Base-by-base conservation (phyloP, 1,140 invertebrate species). In the Hesperophylax magnus region DNA sequence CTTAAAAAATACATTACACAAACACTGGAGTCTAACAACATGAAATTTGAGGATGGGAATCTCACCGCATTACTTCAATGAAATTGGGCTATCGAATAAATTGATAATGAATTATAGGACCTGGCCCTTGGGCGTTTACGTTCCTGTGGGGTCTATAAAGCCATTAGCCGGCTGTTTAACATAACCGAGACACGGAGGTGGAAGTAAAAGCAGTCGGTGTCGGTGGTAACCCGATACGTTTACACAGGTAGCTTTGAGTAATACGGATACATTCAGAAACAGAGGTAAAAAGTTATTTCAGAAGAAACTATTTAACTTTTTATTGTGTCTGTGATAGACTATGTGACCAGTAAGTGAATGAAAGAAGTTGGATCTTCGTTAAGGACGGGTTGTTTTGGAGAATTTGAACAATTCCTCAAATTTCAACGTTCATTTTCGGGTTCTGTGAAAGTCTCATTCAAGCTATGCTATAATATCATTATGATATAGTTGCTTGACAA, bases 61-160 rank as follows among this genome's bases (percentile, higher is more conserved):
- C 27, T 27, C 22, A 34, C 9, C 63, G 27, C 14, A 27, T 31
- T 67, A 67, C 39, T 81, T 78, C 60, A 39, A 31, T 77, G 63
- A 79, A 81, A 84, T 83, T 79, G 78, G 80, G 80, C 82, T 84
- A 83, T 84, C 80, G 79, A 77, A 69, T 69, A 76, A 54, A 76
- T 81, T 81, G 72, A 79, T 81, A 78, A 84, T 84, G 79, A 84
- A 84, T 84, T 81, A 84, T 84, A 77, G 80, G 79, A 15, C 27
- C 63, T 14, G 27, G 71, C 72, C 78, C 77, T 61, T 52, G 58
- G 78, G 54, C 71, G 58, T 31, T 56, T 34, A 74, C 34, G 74
- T 56, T 39, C 77, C 63, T 71, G 79, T 83, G 79, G 58, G 79
- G 82, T 81, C 82, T 65, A 47, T 75, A 75, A 34, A 79, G 80